Evolutionary conservation across 2,888 invertebrate species (phyloP), one percentile per base, ranked within the genome.

Genomic region (Callosobruchus maculatus): DNA sequence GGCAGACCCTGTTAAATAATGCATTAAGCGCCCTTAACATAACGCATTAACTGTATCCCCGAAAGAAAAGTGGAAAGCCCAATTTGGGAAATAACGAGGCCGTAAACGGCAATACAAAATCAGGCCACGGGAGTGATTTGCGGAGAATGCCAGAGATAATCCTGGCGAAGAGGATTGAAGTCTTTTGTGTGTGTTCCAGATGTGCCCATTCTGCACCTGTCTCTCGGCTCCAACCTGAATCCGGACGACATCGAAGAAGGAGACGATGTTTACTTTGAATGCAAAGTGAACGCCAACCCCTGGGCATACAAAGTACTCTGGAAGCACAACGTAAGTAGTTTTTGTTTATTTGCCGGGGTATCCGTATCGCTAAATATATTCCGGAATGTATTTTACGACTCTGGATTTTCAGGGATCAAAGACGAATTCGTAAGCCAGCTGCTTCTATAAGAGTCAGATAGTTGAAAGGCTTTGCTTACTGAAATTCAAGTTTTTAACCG

Each of bases 221-320:
- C 91, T 80, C 88, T 94, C 78, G 94, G 94, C 77, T 91, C 92
- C 76, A 93, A 92, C 86, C 89, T 94, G 84, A 93, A 94, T 88
- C 93, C 94, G 0, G 91, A 92, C 81, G 93, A 94, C 86, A 94
- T 95, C 81, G 93, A 93, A 83, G 94, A 94, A 87, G 93, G 93
- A 76, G 93, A 93, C 84, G 94, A 94, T 87, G 93, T 94, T 79
- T 94, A 94, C 86, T 94, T 94, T 85, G 94, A 94, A 87, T 94
- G 94, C 88, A 92, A 92, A 87, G 92, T 94, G 81, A 90, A 91
- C 84, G 92, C 94, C 79, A 94, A 94, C 89, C 94, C 94, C 20
- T 89, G 89, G 85, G 93, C 93, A 81, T 93, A 94, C 86, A 94
- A 94, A 89, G 93, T 94, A 81, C 89, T 93, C 76, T 94, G 94